These are phyloP conservation scores for Cataglyphis albicans DNA, from an alignment of 2,888 invertebrate species.

Conservation along the genomic window DNA sequence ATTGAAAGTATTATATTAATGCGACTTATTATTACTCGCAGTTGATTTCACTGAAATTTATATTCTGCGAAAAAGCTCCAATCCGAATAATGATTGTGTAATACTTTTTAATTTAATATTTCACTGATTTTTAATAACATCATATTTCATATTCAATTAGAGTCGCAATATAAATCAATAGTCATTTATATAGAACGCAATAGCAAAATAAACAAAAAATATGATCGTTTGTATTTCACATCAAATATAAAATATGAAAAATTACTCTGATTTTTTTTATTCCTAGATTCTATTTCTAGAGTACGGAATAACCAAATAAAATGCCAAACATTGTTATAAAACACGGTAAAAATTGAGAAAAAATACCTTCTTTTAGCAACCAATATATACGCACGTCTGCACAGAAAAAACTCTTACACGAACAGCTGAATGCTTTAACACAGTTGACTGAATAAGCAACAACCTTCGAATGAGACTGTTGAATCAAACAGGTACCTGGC, in stretches of 20 bases:
- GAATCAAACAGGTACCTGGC: conserved; percentile 58
- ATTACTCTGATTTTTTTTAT: background rate
- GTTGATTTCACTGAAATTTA: background rate
- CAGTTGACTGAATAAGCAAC: conserved; percentile 62
- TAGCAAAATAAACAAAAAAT: background rate
- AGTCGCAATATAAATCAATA: conserved; percentile 1
- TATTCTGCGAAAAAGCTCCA: background rate
- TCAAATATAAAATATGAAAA: background rate
- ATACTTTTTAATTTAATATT: background rate
- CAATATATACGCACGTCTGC: background rate
- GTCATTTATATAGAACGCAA: background rate
- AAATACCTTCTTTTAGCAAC: background rate
- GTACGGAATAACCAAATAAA: background rate
- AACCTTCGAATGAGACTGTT: conserved; percentile 45
- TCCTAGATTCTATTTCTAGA: background rate
- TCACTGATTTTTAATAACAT: background rate
- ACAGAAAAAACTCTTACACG: background rate
- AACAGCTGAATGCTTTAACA: conserved; percentile 32
- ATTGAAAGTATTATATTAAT: conserved; percentile 9
- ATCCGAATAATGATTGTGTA: background rate
- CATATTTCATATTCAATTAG: background rate
- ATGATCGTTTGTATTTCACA: background rate
- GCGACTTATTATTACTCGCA: background rate
- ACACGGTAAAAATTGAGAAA: background rate
- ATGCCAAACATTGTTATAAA: background rate